A percentile compares a stretch with the other conserved stretches of the same genome.
These are phyloP conservation scores for Callipepla squamata DNA, from an alignment of 2,113 vertebrate species.

Conservation along the genomic window DNA sequence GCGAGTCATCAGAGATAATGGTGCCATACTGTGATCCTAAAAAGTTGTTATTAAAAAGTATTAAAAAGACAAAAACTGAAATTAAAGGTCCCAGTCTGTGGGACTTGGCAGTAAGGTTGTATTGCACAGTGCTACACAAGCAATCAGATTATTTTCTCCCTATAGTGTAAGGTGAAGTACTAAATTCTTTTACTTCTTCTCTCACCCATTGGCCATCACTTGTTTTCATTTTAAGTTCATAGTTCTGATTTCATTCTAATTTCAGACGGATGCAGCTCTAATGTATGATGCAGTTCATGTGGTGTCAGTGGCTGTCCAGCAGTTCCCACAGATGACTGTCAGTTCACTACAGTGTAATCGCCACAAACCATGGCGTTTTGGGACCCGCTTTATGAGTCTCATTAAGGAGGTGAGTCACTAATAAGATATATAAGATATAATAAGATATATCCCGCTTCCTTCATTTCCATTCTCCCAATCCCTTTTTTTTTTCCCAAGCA, in stretches of 20 bases:
- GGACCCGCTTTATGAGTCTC: conserved; percentile 95
- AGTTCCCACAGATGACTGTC: conserved; percentile 98
- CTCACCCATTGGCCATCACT: neutral
- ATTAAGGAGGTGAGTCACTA: conserved; percentile 91
- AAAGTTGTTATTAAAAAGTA: neutral
- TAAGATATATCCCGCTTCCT: neutral
- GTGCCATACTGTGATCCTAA: neutral
- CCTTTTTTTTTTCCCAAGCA: neutral
- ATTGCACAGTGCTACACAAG: neutral
- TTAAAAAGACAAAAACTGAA: neutral
- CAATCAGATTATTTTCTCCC: neutral
- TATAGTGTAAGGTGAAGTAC: neutral
- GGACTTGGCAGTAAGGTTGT: neutral
- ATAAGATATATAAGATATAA: neutral
- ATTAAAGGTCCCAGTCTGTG: neutral
- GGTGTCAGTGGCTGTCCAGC: conserved; percentile 96
- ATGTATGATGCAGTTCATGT: conserved; percentile 98
- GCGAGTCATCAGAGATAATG: neutral
- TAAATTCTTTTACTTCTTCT: neutral
- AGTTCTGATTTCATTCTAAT: neutral
- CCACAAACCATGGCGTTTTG: conserved; percentile 98
- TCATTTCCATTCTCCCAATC: neutral
- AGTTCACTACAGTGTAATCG: conserved; percentile 97
- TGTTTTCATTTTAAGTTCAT: neutral
- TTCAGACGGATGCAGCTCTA: conserved; percentile 94